Base-by-base conservation (phyloP, 1,140 invertebrate genomes). In the Maniola jurtina region DNA sequence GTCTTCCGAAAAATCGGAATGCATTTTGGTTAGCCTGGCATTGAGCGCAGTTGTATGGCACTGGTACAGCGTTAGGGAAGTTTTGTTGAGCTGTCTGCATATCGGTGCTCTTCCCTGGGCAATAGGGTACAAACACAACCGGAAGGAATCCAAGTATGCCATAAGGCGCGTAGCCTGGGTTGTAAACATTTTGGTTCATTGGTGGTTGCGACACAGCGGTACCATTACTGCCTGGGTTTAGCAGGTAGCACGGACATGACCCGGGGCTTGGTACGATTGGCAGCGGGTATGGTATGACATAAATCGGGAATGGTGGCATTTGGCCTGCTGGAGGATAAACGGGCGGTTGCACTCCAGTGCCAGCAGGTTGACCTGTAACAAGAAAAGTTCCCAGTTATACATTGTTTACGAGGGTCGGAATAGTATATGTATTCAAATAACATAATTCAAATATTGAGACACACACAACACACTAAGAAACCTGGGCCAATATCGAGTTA, bases 111-210 rank as follows among this genome's bases (percentile, higher is more conserved):
- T 89, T 89, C 25, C 91, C 92, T 0, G 92, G 92, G 73, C 93
- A 94, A 71, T 91, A 92, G 1, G 93, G 93, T 56, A 93, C 89
- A 68, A 93, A 93, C 3, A 94, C 84, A 7, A 94, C 92, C 5
- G 93, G 93, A 35, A 94, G 87, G 70, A 92, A 93, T 48, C 92
- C 93, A 35, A 93, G 87, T 5, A 92, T 85, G 14, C 90, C 91
- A 52, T 89, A 89, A 0, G 92, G 86, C 25, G 81, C 66, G 42
- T 90, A 84, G 8, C 61, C 73, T 69, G 73, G 76, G 55, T 76
- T 72, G 8, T 72, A 64, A 36, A 48, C 33, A 48, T 71, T 74
- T 16, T 70, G 75, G n/a, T 74, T 65, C 34, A 55, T 47, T 68
- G 70, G 78, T 45, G 70, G 40, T 70, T 81, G 72, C 33, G 75